Evolutionary conservation across 1,140 invertebrate species (phyloP), one percentile per base, ranked within the genome.

Genomic region (Pachyrhynchus sulphureomaculatus): DNA sequence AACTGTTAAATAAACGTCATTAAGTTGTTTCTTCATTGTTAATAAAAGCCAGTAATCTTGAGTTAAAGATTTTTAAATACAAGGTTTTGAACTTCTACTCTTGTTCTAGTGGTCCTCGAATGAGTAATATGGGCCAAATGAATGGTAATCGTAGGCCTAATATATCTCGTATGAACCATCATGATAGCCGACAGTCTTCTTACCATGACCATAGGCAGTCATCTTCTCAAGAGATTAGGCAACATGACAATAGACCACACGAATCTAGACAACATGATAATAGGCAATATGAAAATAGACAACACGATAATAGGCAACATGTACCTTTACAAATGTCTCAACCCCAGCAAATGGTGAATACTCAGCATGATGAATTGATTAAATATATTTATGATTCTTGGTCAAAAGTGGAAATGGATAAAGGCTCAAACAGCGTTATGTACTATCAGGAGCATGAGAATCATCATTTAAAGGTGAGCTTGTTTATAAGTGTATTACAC

Each of bases 381-480:
- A 74, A 68, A 52, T 76, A 71, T 53, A 74, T 75, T 44, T 68
- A 66, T 52, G 75, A 76, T 37, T 76, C 75, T 4, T 76, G 75
- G 75, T 69, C 65, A 37, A 75, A 73, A 68, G 68, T 76, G 10
- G 73, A 76, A 69, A 57, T 72, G 29, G 70, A 74, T 15, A 61
- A 64, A 20, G 62, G 67, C 42, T 59, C 66, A 23, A 70, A 66
- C 44, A 65, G 65, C 39, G 61, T 66, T 10, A 72, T 63, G 45
- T 74, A 72, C 60, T 76, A 72, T 73, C 70, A 68, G 54, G 78
- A 77, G 33, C 71, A 71, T 47, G 69, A 69, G 15, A 56, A 59
- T 44, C 59, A 67, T 42, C 58, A 65, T 41, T 63, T 72, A 8
- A 72, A 72, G 83, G 83, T 59, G 48, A 83, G 74, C 84, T n/a